Percentiles rank a stretch among this genome's conserved stretches.
These are phyloP conservation scores for Germaria angustata DNA, from an alignment of 2,888 invertebrate genomes.

Conservation along the genomic window DNA sequence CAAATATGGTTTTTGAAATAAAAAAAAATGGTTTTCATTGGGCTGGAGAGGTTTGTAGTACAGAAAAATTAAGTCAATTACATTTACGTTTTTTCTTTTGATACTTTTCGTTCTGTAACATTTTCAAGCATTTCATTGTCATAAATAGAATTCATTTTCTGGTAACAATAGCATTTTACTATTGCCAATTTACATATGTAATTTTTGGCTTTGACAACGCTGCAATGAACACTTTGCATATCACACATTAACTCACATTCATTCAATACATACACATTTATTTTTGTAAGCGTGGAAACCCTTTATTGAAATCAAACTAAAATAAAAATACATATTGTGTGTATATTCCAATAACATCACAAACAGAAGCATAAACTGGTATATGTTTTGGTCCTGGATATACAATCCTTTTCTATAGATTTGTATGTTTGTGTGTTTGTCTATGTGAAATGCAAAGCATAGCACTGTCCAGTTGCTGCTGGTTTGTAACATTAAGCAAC, in stretches of 20 bases:
- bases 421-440: too few species aligned
- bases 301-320: neutral
- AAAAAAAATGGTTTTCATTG: neutral
- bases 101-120: neutral
- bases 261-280: neutral
- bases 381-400: neutral
- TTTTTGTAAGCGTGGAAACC: neutral
- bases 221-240: conserved; percentile 70
- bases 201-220: conserved; percentile 71
- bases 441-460: neutral
- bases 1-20: neutral
- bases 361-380: conserved; percentile 11
- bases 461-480: neutral
- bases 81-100: neutral
- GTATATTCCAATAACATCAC: conserved; percentile 11
- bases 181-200: conserved; percentile 75
- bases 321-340: neutral
- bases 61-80: conserved; percentile 55
- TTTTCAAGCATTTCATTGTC: conserved; percentile 7
- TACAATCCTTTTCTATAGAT: too few species aligned
- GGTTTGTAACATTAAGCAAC: conserved; percentile 63
- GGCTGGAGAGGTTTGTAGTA: too few species aligned
- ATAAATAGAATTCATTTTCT: conserved; percentile 22
- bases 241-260: conserved; percentile 33
- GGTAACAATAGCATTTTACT: conserved; percentile 49